Evolutionary conservation across 37 sponge, comb jelly and placozoan species (phyloP), one percentile per base, ranked within the genome.

Genomic region (Halisarca cf. caerulea): DNA sequence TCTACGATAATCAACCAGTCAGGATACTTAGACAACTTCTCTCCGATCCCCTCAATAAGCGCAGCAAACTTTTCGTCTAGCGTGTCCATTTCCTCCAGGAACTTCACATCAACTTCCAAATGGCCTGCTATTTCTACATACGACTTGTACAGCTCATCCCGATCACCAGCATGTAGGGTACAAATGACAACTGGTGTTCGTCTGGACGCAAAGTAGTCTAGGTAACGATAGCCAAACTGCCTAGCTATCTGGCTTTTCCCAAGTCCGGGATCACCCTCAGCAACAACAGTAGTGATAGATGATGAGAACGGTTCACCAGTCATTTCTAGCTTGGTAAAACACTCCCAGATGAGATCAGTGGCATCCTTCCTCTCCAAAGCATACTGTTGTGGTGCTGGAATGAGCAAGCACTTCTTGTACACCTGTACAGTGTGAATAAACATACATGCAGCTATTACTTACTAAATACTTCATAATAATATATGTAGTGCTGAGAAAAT

Each of bases 91-190:
- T 2, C 45, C 24, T 38, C 15, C 17, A 74, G 0, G 1, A 44
- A 40, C 18, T 18, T 18, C 41, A 44, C 1, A 41, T 40, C 44
- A 37, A 41, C 77, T 21, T 74, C 77, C 0, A 74, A 25, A 21
- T 36, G 45, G 43, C 25, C 45, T 4, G 44, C 45, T 24, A 74
- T 41, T 74, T 74, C 44, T 2, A 41, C n/a, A 40, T 74, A 74
- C 23, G 77, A 74, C 24, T 38, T 17, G 44, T 25, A 74, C 77
- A 74, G 44, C 21, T 74, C 77, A 21, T 40, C 43, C 41, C 38
- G 77, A 23, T 74, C 41, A 25, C 77, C 77, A 6, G 77, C 77
- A 74, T 74, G 77, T 17, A 74, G 77, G 41, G 77, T 74, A 25
- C 24, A 74, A 32, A 74, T 44, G 45, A 74, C 20, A 44, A 23